Base-by-base conservation (phyloP, 2,888 invertebrate species). In the Schizaphis graminum region DNA sequence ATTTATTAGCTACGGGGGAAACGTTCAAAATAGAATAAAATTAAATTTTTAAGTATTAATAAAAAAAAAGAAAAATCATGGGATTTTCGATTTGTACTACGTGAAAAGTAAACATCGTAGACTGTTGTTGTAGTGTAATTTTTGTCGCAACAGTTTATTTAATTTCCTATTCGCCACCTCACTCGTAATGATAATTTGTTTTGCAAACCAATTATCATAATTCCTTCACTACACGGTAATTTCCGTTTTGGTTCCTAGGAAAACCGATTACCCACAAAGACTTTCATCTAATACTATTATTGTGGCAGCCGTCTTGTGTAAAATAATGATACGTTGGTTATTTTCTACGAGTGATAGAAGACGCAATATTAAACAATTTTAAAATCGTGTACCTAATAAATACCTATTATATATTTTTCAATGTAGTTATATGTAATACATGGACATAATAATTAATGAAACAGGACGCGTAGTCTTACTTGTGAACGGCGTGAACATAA, bases 161-260 rank as follows among this genome's bases (percentile, higher is more conserved):
- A 67, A 91, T 91, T 91, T 91, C 91, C 91, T 35, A 77, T 53
- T 8, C 11, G 35, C 61, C 49, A 56, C 84, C 84, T 56, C 56
- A 44, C 44, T 44, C 21, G 41, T 53, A 91, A 91, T 35, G 67
- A 67, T 90, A n/a, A 77, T 91, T 91, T 35, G 49, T 53, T 91
- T 47, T 47, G 35, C 11, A 47, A 67, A 84, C 35, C 91, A 91
- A 91, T 91, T 85, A 91, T 56, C 44, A 85, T 85, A 56, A 91
- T 85, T 91, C 44, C 41, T 84, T 16, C 28, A 44, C 56, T 35
- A 10, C 84, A 11, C 11, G 13, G 56, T 56, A 91, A 91, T 91
- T 91, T 91, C 85, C 91, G 41, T 56, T 91, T 28, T 16, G 5
- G n/a, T 56, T 56, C 35, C 24, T 77, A 35, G 53, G 91, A 53